Evolutionary conservation across 2,888 invertebrate species (phyloP).

Genomic region (Pristionchus maxplancki): DNA sequence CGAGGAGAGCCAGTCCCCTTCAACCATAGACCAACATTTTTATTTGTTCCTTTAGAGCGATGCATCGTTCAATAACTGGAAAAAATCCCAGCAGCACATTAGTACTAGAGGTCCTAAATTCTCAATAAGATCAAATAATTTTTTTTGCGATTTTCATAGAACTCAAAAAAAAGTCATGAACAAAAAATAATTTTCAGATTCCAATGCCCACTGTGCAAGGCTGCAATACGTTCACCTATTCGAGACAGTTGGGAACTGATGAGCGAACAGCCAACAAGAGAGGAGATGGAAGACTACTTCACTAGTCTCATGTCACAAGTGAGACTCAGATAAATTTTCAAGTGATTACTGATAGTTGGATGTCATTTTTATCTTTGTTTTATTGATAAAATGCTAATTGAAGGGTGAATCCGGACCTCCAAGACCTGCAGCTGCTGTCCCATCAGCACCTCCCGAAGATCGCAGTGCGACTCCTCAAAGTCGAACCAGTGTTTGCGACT

Average conservation of each 20-base stretch:
- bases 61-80: not conserved
- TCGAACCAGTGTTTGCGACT: not conserved
- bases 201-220: slow-evolving; percentile 51
- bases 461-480: not conserved
- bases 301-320: not conserved
- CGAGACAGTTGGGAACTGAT: slow-evolving; percentile 46
- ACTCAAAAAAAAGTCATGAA: no score
- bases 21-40: not conserved
- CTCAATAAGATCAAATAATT: no score
- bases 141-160: no score
- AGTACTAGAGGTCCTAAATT: no score
- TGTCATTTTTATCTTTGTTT: not conserved
- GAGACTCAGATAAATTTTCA: no score
- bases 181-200: no score
- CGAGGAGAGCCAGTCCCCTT: not conserved
- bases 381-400: no score
- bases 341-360: not conserved
- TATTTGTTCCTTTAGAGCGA: not conserved
- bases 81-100: no score
- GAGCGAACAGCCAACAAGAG: slow-evolving; percentile 18
- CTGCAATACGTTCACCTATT: not conserved
- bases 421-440: not conserved
- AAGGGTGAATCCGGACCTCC: not conserved
- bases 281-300: slow-evolving; percentile 13
- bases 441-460: not conserved